These are phyloP conservation scores for Cryptoprocta ferox DNA, from an alignment of 2,797 vertebrate species.

Conservation along the genomic window DNA sequence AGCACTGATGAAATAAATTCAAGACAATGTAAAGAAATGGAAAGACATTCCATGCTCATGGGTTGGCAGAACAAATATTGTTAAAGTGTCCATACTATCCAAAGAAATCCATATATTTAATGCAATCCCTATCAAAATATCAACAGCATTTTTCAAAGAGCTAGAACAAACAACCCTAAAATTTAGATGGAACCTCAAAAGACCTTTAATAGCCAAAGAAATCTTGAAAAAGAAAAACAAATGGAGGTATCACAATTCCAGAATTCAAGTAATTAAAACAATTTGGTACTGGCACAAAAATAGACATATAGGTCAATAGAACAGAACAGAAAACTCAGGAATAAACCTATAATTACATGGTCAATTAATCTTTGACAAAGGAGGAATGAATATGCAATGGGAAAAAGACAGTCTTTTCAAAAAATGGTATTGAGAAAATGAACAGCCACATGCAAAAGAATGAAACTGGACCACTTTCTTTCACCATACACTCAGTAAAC, in stretches of 20 bases:
- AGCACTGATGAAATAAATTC: background rate
- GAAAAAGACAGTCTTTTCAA: background rate
- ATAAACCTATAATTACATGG: background rate
- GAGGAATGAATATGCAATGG: background rate
- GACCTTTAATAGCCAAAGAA: no score
- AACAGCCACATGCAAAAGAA: background rate
- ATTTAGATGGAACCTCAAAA: background rate
- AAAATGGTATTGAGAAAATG: background rate
- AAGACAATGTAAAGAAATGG: background rate
- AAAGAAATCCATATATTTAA: background rate
- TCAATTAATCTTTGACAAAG: background rate
- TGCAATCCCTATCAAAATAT: background rate
- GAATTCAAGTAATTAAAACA: background rate
- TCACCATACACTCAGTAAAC: background rate
- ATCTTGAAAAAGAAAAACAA: background rate
- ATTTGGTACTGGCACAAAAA: background rate
- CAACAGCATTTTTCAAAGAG: background rate
- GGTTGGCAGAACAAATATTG: background rate
- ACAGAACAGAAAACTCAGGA: background rate
- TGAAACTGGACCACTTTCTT: background rate
- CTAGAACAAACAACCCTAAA: background rate
- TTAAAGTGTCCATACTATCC: background rate
- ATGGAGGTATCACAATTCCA: background rate
- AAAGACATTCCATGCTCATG: background rate
- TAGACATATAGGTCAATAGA: background rate